Evolutionary conservation across 2,113 vertebrate species (phyloP), one percentile per base, ranked within the genome.

Genomic region (Emydura subglobosa): DNA sequence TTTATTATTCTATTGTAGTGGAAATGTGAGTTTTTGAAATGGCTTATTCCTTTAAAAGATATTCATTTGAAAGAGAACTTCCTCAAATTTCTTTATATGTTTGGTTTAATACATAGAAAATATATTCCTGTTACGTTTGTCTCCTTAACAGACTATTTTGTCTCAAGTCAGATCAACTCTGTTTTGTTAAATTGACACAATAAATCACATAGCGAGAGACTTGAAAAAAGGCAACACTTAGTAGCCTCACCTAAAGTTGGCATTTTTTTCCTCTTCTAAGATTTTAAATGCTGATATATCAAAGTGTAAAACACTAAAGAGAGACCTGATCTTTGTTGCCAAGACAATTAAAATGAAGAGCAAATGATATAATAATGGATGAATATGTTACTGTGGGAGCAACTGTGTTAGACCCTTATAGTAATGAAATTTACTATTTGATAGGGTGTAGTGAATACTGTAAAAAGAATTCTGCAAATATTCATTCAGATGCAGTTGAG

Each of bases 291-390:
- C 80, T 55, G 78, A 42, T 19, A 7, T 29, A 34, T 10, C 17
- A 47, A 94, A 87, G 10, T 88, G 79, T 84, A 84, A 91, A 92
- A 92, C 8, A 10, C 29, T 89, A 74, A 83, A 79, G 59, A 74
- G 2, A 47, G 7, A 6, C 86, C 24, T 19, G 12, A 57, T 89
- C 92, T 14, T 47, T 89, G 31, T 74, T 94, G 81, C 90, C 92
- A 95, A 94, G 83, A 25, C 74, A 88, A 89, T 81, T 49, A 92
- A 97, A 96, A 94, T 65, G 47, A 92, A 94, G 44, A 74, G 72
- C 1, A 21, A 94, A 90, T 81, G 7, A 85, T 94, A 85, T 21
- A 79, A 81, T 93, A 88, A 94, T 85, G 61, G 72, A 51, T 87
- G 68, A 61, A 39, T 39, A 19, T 21, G 55, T 92, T 94, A 61